These are phyloP conservation scores for Poeciliopsis turneri DNA, from an alignment of 2,797 vertebrate genomes.

Conservation along the genomic window DNA sequence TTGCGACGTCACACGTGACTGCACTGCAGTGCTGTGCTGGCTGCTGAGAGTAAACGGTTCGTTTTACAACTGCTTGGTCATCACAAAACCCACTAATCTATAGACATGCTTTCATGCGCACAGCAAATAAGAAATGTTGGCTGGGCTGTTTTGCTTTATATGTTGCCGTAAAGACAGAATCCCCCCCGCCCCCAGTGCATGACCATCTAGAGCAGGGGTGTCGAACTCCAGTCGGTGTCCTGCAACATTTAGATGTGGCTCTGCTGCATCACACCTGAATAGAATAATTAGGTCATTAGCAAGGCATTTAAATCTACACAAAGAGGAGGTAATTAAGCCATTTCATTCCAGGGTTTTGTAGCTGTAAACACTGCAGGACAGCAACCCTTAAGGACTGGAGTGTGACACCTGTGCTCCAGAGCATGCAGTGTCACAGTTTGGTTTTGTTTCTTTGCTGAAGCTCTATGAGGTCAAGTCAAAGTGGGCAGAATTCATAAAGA, in stretches of 20 bases:
- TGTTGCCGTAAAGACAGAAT: constrained; percentile 3
- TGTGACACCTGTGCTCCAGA: neutral
- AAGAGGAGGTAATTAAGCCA: too few species aligned
- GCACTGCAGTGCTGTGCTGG: constrained; percentile 51
- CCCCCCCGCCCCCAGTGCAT: constrained; percentile 5
- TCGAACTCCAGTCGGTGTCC: too few species aligned
- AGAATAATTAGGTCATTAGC: too few species aligned
- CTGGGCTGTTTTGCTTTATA: constrained; percentile 35
- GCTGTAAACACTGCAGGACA: too few species aligned
- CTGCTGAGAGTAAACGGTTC: constrained; percentile 30
- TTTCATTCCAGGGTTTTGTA: too few species aligned
- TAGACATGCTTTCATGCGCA: constrained; percentile 51
- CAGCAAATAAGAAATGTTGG: constrained; percentile 42
- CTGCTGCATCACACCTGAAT: too few species aligned
- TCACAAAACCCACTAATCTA: constrained; percentile 51
- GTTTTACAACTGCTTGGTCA: constrained; percentile 29
- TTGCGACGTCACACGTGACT: constrained; percentile 40
- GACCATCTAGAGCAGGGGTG: neutral
- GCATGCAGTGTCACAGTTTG: neutral
- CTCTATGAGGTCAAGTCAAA: constrained; percentile 5
- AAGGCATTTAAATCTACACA: too few species aligned
- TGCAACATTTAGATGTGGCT: too few species aligned
- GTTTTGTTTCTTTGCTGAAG: neutral
- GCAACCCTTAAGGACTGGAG: too few species aligned
- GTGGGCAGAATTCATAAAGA: neutral